Evolutionary conservation across 2,113 vertebrate species (phyloP).

Genomic region (Lophotis ruficrista): DNA sequence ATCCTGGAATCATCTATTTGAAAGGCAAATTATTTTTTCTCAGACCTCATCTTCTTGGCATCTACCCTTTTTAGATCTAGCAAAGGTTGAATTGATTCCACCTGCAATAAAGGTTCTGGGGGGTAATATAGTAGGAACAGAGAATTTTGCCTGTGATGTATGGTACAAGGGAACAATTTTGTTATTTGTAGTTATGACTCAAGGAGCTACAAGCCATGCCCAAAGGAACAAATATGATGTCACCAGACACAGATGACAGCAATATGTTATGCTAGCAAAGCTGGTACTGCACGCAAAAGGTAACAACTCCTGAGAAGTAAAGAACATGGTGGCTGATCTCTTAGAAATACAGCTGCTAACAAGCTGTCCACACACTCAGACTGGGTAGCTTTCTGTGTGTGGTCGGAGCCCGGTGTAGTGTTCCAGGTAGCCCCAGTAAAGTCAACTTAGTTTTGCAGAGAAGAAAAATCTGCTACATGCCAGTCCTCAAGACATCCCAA

Average conservation of each 20-base stretch:
- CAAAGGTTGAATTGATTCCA: not conserved
- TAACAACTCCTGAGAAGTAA: not conserved
- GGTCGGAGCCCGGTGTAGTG: not conserved
- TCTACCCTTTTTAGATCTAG: not conserved
- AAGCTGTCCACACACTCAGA: not conserved
- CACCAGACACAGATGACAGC: not conserved
- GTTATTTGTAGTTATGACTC: not conserved
- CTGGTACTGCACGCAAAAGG: not conserved
- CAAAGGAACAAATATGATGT: not conserved
- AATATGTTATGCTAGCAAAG: not conserved
- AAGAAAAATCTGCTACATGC: not conserved
- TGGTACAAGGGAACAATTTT: not conserved
- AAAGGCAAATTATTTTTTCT: slow-evolving; percentile 45
- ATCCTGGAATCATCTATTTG: slow-evolving; percentile 35
- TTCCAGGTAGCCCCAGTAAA: not conserved
- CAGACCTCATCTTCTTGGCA: not conserved
- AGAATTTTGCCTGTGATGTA: not conserved
- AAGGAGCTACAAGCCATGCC: not conserved
- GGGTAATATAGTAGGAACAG: not conserved
- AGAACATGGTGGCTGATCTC: not conserved
- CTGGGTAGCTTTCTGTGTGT: not conserved
- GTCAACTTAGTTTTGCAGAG: not conserved
- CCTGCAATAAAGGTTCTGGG: not conserved
- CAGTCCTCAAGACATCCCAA: not conserved
- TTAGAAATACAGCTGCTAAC: not conserved